Conservation (phyloP, 1,140 invertebrate species). For the Drosophila nasuta region DNA sequence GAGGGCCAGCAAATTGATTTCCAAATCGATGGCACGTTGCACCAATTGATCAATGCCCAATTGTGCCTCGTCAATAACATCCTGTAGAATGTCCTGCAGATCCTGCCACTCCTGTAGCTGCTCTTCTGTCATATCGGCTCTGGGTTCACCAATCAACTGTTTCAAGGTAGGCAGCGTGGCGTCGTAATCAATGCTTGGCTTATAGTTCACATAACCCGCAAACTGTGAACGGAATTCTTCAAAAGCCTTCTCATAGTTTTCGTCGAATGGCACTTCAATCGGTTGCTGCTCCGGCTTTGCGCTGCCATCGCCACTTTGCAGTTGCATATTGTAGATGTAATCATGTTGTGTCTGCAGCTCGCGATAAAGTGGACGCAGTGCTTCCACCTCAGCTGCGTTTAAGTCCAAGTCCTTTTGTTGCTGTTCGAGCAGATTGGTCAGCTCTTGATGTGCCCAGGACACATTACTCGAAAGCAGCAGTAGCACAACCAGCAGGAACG, state of each 20-base stretch:
- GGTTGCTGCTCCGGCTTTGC: neutral
- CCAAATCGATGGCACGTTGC: slow-evolving; percentile 50
- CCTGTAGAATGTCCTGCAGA: slow-evolving; percentile 64
- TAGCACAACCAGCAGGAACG: slow-evolving; percentile 40
- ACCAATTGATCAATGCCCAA: slow-evolving; percentile 64
- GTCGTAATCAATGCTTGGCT: slow-evolving; percentile 61
- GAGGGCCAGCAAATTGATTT: slow-evolving; percentile 55
- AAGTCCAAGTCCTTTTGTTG: slow-evolving; percentile 55
- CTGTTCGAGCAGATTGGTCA: slow-evolving; percentile 52
- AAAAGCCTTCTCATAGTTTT: slow-evolving; percentile 42
- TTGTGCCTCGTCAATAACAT: slow-evolving; percentile 73
- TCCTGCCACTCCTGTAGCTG: slow-evolving; percentile 64
- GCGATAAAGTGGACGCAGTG: slow-evolving; percentile 60
- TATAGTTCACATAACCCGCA: slow-evolving; percentile 33
- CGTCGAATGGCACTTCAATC: slow-evolving; percentile 28
- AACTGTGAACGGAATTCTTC: slow-evolving; percentile 54
- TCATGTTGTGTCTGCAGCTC: slow-evolving; percentile 72
- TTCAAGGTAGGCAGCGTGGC: slow-evolving; percentile 63
- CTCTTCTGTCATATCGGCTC: slow-evolving; percentile 37
- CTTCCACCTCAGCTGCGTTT: slow-evolving; percentile 56
- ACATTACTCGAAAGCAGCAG: slow-evolving; percentile 10
- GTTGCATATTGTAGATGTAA: slow-evolving; percentile 48
- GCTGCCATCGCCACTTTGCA: slow-evolving; percentile 62
- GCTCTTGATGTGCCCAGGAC: slow-evolving; percentile 44
- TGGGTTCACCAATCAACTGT: slow-evolving; percentile 55